phyloP scores from a whole-genome alignment of 2,888 invertebrate genomes.

The Lasius fuliginosus region DNA sequence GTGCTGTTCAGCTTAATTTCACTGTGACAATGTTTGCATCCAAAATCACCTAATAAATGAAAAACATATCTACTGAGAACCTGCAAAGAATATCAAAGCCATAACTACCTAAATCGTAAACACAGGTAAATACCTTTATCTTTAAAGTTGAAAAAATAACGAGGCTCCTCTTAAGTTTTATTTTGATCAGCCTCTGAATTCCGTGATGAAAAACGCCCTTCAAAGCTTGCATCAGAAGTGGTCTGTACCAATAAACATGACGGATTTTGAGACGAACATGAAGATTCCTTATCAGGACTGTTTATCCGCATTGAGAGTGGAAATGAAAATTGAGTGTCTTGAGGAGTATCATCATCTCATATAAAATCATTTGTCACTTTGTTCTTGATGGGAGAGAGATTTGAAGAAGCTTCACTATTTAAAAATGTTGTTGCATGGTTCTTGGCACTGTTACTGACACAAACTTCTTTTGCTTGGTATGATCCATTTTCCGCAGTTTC shows the following conservation, averaged over 20 bases:
- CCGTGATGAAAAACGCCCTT: not conserved
- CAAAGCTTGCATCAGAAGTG: not conserved
- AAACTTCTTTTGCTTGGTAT: not conserved
- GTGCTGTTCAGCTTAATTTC: constrained; percentile 9
- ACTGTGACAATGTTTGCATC: not conserved
- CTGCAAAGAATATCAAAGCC: not conserved
- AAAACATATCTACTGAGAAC: not conserved
- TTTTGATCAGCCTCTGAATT: not conserved
- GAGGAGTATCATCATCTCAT: not conserved
- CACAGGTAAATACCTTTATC: not conserved
- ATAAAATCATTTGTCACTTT: not conserved
- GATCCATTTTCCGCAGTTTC: not conserved
- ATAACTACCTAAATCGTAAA: not conserved
- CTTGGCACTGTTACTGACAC: not conserved
- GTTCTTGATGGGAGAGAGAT: not conserved
- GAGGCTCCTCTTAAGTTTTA: not conserved
- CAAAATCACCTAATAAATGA: not conserved
- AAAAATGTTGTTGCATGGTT: not conserved
- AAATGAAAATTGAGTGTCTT: constrained; percentile 2
- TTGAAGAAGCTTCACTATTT: not conserved
- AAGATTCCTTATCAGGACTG: not conserved
- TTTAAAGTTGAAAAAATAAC: not conserved
- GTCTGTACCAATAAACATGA: not conserved
- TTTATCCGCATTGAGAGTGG: not conserved
- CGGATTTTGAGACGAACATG: not conserved